phyloP scores from a whole-genome alignment of 2,888 invertebrate genomes.

The Napeogenes inachia region DNA sequence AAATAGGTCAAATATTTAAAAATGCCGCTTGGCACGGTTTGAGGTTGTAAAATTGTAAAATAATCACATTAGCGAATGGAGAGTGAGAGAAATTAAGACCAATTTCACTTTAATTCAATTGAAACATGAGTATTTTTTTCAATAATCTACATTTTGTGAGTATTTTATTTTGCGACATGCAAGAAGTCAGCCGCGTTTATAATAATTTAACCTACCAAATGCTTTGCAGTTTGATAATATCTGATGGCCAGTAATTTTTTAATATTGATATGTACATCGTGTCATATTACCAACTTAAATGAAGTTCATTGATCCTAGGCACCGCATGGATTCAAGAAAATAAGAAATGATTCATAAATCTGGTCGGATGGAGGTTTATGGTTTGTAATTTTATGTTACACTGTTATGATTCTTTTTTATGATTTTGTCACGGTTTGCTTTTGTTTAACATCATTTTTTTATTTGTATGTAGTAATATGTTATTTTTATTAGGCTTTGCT shows the following conservation, averaged over 20 bases:
- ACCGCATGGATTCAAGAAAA: slow-evolving; percentile 17
- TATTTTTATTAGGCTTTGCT: too few species aligned
- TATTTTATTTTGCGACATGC: too few species aligned
- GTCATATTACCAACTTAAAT: slow-evolving; percentile 9
- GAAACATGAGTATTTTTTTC: not conserved
- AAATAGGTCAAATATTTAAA: slow-evolving; percentile 75
- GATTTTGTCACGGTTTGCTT: slow-evolving; percentile 9
- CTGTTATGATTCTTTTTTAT: slow-evolving; percentile 19
- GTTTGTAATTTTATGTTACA: slow-evolving; percentile 26
- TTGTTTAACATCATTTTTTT: not conserved
- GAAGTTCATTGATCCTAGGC: slow-evolving; percentile 19
- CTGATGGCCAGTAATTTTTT: too few species aligned
- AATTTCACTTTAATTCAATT: slow-evolving; percentile 7
- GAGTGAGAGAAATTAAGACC: slow-evolving; percentile 19
- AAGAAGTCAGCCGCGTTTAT: too few species aligned
- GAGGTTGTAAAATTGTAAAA: slow-evolving; percentile 49
- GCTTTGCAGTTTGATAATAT: too few species aligned
- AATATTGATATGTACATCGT: too few species aligned
- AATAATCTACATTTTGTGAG: too few species aligned
- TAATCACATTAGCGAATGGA: slow-evolving; percentile 53
- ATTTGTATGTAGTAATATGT: too few species aligned
- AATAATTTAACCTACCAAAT: too few species aligned
- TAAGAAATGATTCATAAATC: slow-evolving; percentile 28
- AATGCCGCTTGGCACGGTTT: slow-evolving; percentile 66
- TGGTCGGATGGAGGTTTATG: slow-evolving; percentile 30